Conservation (phyloP, 2,888 invertebrate genomes). For the Nomada hirtipes region DNA sequence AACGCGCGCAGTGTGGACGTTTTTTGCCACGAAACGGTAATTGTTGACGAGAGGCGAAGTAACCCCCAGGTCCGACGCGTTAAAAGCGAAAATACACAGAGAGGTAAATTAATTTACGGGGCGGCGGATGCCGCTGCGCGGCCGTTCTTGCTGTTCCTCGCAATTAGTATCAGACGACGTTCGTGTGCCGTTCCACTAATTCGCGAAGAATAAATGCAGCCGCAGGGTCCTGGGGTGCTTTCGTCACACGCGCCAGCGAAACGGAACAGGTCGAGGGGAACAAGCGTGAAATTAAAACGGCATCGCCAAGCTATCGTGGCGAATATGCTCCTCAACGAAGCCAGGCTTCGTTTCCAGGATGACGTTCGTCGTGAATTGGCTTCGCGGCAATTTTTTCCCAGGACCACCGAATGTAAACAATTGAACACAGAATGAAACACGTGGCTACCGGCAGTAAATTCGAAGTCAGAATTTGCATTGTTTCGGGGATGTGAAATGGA, state of each 20-base stretch:
- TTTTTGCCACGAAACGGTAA: slow-evolving; percentile 31
- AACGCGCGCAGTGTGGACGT: background rate
- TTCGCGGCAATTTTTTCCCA: slow-evolving; percentile 37
- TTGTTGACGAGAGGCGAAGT: slow-evolving; percentile 46
- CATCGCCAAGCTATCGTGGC: slow-evolving; percentile 42
- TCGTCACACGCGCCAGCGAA: slow-evolving; percentile 42
- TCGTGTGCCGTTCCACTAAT: slow-evolving; percentile 65
- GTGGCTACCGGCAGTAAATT: too few relatives aligned
- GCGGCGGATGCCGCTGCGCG: slow-evolving; percentile 39
- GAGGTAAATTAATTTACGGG: slow-evolving; percentile 70
- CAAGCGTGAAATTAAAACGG: slow-evolving; percentile 65
- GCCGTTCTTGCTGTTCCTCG: slow-evolving; percentile 57
- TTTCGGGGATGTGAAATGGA: background rate
- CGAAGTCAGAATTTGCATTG: too few relatives aligned
- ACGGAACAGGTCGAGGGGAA: slow-evolving; percentile 38
- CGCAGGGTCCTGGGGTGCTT: slow-evolving; percentile 35
- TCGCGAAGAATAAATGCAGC: slow-evolving; percentile 63
- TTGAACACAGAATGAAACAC: too few relatives aligned
- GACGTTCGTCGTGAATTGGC: slow-evolving; percentile 28
- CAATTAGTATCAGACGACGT: slow-evolving; percentile 69
- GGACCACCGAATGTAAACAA: slow-evolving; percentile 6
- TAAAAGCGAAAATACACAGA: slow-evolving; percentile 65
- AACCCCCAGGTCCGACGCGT: slow-evolving; percentile 38
- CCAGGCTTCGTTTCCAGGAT: slow-evolving; percentile 23
- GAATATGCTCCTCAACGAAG: slow-evolving; percentile 16